These are phyloP conservation scores for Chironomus tepperi DNA, from an alignment of 1,140 invertebrate species.

Conservation along the genomic window DNA sequence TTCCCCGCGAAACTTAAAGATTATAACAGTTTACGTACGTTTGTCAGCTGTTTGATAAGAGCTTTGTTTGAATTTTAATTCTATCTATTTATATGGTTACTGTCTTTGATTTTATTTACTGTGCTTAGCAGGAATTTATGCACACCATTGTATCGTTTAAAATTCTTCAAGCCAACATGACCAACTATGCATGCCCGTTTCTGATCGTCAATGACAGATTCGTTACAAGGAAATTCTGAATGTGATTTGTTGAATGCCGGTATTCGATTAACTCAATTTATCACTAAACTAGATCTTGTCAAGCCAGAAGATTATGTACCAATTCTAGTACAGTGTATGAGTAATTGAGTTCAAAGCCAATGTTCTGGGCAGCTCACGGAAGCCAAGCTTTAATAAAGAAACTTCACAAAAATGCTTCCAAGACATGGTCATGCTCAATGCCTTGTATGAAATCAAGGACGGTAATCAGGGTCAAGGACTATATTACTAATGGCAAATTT, in stretches of 20 bases:
- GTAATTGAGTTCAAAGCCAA: constrained; percentile 50
- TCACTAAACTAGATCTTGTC: constrained; percentile 46
- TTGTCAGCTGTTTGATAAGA: too few relatives aligned
- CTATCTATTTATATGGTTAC: too few relatives aligned
- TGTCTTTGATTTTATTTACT: too few relatives aligned
- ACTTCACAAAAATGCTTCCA: constrained; percentile 74
- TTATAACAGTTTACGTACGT: too few relatives aligned
- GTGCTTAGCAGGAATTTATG: too few relatives aligned
- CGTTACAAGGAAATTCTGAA: background rate
- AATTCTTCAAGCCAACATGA: too few relatives aligned
- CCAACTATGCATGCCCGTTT: background rate
- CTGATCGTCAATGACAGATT: background rate
- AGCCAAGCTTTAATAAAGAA: constrained; percentile 56
- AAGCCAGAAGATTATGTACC: constrained; percentile 45
- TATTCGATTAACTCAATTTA: constrained; percentile 42
- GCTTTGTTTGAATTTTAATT: too few relatives aligned
- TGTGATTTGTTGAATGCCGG: background rate
- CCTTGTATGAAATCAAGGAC: constrained; percentile 95
- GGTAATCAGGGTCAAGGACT: constrained; percentile 91
- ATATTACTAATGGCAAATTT: constrained; percentile 99
- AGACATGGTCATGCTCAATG: constrained; percentile 80
- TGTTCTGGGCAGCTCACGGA: constrained; percentile 43
- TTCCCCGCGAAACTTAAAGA: too few relatives aligned
- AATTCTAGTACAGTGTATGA: constrained; percentile 53
- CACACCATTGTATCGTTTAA: too few relatives aligned